These are phyloP conservation scores for Xiphias gladius DNA, from an alignment of 2,113 vertebrate genomes.

Conservation along the genomic window DNA sequence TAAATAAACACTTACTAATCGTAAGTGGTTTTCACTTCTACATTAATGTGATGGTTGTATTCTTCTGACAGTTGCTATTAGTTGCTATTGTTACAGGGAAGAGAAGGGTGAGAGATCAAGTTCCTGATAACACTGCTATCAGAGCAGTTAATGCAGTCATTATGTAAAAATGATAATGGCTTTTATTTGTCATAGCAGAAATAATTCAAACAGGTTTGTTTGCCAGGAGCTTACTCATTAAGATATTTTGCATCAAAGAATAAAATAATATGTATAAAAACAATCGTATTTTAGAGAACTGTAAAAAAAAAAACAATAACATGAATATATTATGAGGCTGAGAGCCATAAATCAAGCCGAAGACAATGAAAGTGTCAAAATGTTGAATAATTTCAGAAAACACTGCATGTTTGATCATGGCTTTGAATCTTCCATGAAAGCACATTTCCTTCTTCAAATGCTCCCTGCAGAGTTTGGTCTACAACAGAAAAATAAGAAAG, in stretches of 20 bases:
- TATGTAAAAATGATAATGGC: conserved; percentile 64
- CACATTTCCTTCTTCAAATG: conserved; percentile 61
- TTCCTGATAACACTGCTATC: conserved; percentile 58
- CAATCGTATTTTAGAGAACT: conserved; percentile 44
- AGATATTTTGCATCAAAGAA: conserved; percentile 39
- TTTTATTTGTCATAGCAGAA: conserved; percentile 62
- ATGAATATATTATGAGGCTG: conserved; percentile 53
- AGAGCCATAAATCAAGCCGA: conserved; percentile 67
- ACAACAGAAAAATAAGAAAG: conserved; percentile 56
- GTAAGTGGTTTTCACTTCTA: conserved; percentile 9
- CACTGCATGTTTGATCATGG: conserved; percentile 70
- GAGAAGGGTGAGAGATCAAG: conserved; percentile 61
- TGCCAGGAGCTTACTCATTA: conserved; percentile 22
- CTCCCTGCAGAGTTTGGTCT: conserved; percentile 61
- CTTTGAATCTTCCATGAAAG: conserved; percentile 71
- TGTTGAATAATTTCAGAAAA: conserved; percentile 69
- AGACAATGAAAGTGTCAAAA: conserved; percentile 70
- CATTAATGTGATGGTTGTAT: conserved; percentile 32
- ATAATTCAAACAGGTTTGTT: conserved; percentile 50
- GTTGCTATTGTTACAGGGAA: conserved; percentile 42
- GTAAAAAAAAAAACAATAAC: conserved; percentile 17
- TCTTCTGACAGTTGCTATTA: conserved; percentile 45
- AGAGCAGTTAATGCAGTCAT: conserved; percentile 60
- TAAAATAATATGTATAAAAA: conserved; percentile 41
- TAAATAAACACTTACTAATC: conserved; percentile 18